phyloP scores from a whole-genome alignment of 1,140 invertebrate genomes.

The Forficula auricularia region DNA sequence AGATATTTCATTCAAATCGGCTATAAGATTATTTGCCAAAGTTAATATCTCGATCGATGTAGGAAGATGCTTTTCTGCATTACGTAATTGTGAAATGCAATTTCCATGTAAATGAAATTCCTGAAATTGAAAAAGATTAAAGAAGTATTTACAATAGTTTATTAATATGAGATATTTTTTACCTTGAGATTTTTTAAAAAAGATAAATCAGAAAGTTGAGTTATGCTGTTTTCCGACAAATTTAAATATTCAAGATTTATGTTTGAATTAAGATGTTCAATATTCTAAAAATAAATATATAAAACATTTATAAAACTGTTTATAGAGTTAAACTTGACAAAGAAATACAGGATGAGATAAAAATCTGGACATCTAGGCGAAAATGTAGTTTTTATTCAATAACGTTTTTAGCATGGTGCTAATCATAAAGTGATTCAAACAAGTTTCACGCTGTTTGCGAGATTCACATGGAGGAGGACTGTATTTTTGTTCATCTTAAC shows the following conservation, averaged over 20 bases:
- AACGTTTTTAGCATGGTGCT: no score
- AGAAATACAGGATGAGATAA: no score
- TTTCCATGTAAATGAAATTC: slow-evolving; percentile 73
- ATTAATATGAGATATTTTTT: slow-evolving; percentile 17
- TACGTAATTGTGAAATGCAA: slow-evolving; percentile 57
- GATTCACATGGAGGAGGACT: no score
- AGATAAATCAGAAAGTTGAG: slow-evolving; percentile 64
- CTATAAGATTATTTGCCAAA: slow-evolving; percentile 66
- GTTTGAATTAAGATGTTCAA: slow-evolving; percentile 71
- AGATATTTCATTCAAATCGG: slow-evolving; percentile 73
- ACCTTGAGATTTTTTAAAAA: slow-evolving; percentile 64
- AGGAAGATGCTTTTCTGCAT: slow-evolving; percentile 68
- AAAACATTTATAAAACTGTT: no score
- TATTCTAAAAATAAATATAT: slow-evolving; percentile 39
- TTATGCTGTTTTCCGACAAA: slow-evolving; percentile 75
- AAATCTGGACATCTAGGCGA: no score
- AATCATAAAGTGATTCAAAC: no score
- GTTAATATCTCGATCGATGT: slow-evolving; percentile 53
- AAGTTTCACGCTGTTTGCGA: no score
- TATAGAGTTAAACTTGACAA: no score
- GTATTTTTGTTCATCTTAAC: no score
- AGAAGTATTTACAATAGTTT: slow-evolving; percentile 2
- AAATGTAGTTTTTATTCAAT: no score
- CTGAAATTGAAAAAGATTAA: slow-evolving; percentile 32
- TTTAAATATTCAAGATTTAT: slow-evolving; percentile 64